A percentile compares a stretch with the other conserved stretches of the same genome.
Conservation (phyloP, 1,140 invertebrate genomes). For the Ceratina australensis region DNA sequence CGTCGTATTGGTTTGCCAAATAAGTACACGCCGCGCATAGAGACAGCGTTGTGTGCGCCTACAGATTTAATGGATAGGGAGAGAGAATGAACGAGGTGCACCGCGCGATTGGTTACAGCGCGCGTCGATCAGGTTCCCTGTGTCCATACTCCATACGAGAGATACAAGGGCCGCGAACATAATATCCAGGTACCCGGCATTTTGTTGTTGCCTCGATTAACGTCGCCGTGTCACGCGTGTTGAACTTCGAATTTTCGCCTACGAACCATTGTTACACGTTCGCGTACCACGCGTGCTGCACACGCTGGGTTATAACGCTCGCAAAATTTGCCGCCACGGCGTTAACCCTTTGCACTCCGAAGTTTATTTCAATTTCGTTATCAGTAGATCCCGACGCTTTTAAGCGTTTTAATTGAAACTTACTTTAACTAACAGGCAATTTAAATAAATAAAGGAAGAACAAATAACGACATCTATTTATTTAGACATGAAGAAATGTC, state of each 20-base stretch:
- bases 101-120: slow-evolving; percentile 59
- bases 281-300: background rate
- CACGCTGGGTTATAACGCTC: background rate
- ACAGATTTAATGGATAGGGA: slow-evolving; percentile 56
- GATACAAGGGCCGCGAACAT: slow-evolving; percentile 32
- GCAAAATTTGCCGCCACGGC: slow-evolving; percentile 36
- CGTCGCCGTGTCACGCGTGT: slow-evolving; percentile 37
- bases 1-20: slow-evolving; percentile 10
- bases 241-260: slow-evolving; percentile 50
- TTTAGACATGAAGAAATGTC: too few relatives aligned
- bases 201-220: slow-evolving; percentile 61
- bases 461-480: too few relatives aligned
- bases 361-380: too few relatives aligned
- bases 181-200: slow-evolving; percentile 67
- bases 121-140: slow-evolving; percentile 40
- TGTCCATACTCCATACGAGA: slow-evolving; percentile 49
- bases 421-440: too few relatives aligned
- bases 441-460: too few relatives aligned
- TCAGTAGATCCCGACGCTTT: too few relatives aligned
- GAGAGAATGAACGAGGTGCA: slow-evolving; percentile 23
- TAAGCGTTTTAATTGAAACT: too few relatives aligned
- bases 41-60: slow-evolving; percentile 1
- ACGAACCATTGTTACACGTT: background rate
- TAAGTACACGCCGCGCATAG: background rate
- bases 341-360: too few relatives aligned